Base-by-base conservation (phyloP, 2,113 vertebrate genomes). In the Trichomycterus rosablanca region DNA sequence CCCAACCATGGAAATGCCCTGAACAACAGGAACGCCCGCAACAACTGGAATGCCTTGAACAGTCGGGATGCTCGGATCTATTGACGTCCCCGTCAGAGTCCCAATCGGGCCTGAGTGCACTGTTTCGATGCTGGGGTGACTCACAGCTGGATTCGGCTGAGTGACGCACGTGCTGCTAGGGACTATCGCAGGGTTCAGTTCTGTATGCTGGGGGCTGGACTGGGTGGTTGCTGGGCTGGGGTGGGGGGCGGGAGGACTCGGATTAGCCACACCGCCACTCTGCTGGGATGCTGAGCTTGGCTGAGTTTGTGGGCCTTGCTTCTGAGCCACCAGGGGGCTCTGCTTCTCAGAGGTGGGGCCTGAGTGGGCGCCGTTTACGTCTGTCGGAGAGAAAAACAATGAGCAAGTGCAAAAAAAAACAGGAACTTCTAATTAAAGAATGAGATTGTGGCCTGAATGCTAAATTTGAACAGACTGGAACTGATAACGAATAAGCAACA, bases 301-400 rank as follows among this genome's bases (percentile, higher is more conserved):
- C 45, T 96, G 95, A 65, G 88, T 5, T 53, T 89, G 76, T 0
- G 92, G 89, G 65, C 91, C 92, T 77, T 95, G 93, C 83, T 95
- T 95, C 81, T 96, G 95, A 46, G 91, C 92, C 93, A 95, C 92
- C 92, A 95, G 75, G 59, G 96, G 96, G 78, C 95, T 97, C 84
- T 97, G 95, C 81, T 97, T 98, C 83, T 97, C 96, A 0, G 96
- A 98, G 78, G 91, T 85, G 43, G 94, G 92, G 0, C 90, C 96
- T 0, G 96, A 98, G 32, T 93, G 84, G 2, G 93, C 91, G 73
- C 90, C 91, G 78, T 82, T 91, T 77, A 91, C 79, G 66, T 97
- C 96, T 97, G 83, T 22, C 16, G n/a, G 24, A 23, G 35, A 56
- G 12, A 43, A 49, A 24, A 46, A 56, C 12, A 40, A 30, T 11